Conservation (phyloP, 2,113 vertebrate genomes). For the Pholis gunnellus region DNA sequence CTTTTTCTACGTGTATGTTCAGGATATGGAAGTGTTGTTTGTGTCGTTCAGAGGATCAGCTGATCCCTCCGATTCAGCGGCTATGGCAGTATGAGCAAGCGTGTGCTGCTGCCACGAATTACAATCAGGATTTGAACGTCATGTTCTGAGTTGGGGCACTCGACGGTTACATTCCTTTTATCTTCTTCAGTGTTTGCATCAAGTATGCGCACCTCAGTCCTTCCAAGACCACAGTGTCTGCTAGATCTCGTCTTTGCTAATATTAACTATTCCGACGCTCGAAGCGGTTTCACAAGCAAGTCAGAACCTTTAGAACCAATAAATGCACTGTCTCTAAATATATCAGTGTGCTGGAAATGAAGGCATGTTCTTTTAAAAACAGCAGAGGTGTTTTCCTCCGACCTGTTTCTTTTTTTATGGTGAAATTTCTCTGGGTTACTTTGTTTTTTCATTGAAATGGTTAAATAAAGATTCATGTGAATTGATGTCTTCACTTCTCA, state of each 20-base stretch:
- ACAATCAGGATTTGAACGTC: constrained; percentile 62
- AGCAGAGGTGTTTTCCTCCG: constrained; percentile 29
- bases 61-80: constrained; percentile 21
- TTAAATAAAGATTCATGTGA: constrained; percentile 71
- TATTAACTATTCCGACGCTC: constrained; percentile 36
- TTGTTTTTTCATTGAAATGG: constrained; percentile 76
- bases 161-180: constrained; percentile 76
- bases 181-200: constrained; percentile 63
- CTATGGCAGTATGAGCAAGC: constrained; percentile 29
- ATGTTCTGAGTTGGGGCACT: constrained; percentile 53
- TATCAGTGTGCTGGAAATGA: constrained; percentile 15
- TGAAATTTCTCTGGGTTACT: constrained; percentile 65
- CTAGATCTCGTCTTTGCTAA: constrained; percentile 14
- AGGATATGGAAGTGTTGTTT: constrained; percentile 70
- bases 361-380: constrained; percentile 25
- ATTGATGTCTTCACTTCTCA: background rate
- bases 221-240: constrained; percentile 28
- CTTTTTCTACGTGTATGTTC: constrained; percentile 79
- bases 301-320: constrained; percentile 42
- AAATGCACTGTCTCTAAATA: constrained; percentile 15
- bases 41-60: constrained; percentile 51
- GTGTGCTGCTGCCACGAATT: constrained; percentile 56
- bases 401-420: constrained; percentile 68
- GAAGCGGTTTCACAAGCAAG: constrained; percentile 39
- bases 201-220: constrained; percentile 50